These are phyloP conservation scores for Avahi laniger DNA, from an alignment of 2,797 vertebrate species.

Conservation along the genomic window DNA sequence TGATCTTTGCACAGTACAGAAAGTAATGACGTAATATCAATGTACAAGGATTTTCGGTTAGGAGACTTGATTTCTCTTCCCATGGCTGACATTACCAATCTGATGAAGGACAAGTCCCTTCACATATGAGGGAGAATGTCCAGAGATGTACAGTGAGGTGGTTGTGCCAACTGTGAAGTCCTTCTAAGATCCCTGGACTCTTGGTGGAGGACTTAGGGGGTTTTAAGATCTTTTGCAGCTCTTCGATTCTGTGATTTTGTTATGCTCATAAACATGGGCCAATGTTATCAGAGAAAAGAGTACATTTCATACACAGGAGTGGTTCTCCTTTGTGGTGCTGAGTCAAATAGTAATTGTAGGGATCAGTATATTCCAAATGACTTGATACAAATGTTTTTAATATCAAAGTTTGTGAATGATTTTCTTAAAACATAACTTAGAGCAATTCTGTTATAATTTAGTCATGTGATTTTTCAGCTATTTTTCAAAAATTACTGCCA, in stretches of 20 bases:
- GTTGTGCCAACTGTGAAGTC: background rate
- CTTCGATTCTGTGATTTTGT: background rate
- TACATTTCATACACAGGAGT: background rate
- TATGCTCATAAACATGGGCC: background rate
- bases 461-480: background rate
- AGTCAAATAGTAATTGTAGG: background rate
- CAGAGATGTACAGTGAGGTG: background rate
- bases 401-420: background rate
- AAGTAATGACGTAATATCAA: background rate
- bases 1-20: background rate
- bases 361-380: background rate
- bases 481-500: background rate
- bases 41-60: background rate
- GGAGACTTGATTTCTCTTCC: background rate
- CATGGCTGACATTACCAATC: rapidly evolving
- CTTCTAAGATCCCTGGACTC: background rate
- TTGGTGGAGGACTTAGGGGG: background rate
- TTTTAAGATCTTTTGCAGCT: background rate
- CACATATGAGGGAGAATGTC: background rate
- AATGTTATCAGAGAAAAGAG: background rate
- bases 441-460: background rate
- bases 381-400: background rate
- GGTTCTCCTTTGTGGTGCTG: background rate
- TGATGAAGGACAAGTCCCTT: background rate
- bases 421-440: background rate